Evolutionary conservation across 2,113 vertebrate species (phyloP).

Genomic region (Microtus montanus): DNA sequence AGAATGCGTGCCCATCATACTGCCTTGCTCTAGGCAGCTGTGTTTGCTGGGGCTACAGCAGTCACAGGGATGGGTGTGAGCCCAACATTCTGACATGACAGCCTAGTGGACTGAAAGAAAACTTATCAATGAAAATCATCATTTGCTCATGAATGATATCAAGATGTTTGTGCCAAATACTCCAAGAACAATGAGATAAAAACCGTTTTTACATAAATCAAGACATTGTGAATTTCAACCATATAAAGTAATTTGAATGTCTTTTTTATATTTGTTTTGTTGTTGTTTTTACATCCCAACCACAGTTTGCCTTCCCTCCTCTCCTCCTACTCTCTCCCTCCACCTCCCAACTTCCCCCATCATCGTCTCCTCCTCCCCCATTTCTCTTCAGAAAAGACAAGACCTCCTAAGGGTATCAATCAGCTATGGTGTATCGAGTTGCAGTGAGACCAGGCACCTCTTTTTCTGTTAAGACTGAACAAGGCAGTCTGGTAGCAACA

Average conservation of each 20-base stretch:
- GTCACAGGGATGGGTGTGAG: not conserved
- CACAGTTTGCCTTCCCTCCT: not conserved
- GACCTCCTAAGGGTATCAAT: not conserved
- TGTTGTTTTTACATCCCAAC: not conserved
- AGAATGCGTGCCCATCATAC: not conserved
- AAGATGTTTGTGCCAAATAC: conserved; percentile 15
- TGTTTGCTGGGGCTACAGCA: not conserved
- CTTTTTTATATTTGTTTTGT: not conserved
- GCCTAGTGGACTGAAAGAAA: not conserved
- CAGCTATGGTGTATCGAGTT: not conserved
- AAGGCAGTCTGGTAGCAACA: not conserved
- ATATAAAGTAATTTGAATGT: not conserved
- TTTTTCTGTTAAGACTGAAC: no score
- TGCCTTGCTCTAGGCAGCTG: not conserved
- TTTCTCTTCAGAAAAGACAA: not conserved
- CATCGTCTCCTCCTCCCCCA: not conserved
- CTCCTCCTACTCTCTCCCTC: not conserved
- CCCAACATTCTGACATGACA: not conserved
- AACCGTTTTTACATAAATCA: not conserved
- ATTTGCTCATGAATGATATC: not conserved
- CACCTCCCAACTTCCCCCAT: not conserved
- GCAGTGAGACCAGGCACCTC: not conserved
- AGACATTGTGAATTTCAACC: not conserved
- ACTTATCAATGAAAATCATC: not conserved
- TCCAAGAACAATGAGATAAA: not conserved